phyloP scores from a whole-genome alignment of 2,888 invertebrate species.

The Xestobium rufovillosum region DNA sequence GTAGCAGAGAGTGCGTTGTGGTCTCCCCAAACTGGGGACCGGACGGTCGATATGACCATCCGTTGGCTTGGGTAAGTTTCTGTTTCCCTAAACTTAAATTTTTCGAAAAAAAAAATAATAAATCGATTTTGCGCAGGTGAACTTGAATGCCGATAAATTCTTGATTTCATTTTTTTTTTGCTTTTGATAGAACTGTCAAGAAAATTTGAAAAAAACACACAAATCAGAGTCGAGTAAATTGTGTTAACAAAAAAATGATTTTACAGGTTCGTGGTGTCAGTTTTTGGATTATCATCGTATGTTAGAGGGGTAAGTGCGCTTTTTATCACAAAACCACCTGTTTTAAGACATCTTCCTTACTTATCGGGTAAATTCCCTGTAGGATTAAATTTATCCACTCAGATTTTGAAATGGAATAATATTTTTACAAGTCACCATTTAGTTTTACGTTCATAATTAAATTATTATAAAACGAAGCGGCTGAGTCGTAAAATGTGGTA shows the following conservation, averaged over 20 bases:
- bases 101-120: slow-evolving; percentile 8
- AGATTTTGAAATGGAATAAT: no score
- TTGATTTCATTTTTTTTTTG: no score
- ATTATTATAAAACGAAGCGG: no score
- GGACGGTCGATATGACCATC: slow-evolving; percentile 39
- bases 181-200: slow-evolving; percentile 1
- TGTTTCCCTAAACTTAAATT: slow-evolving; percentile 8
- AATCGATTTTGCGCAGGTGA: slow-evolving; percentile 11
- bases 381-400: no score
- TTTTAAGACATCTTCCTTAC: no score
- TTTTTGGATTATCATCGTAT: slow-evolving; percentile 43
- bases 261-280: slow-evolving; percentile 47
- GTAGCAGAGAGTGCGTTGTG: slow-evolving; percentile 35
- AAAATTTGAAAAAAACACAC: background rate
- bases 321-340: slow-evolving; percentile 12
- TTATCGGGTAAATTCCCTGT: no score
- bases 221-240: no score
- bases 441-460: no score
- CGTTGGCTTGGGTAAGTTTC: slow-evolving; percentile 39
- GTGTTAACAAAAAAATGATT: no score
- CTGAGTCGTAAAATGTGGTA: no score
- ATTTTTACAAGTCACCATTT: no score
- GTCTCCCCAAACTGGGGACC: slow-evolving; percentile 36
- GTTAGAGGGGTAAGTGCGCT: slow-evolving; percentile 45
- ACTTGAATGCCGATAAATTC: background rate